Evolutionary conservation across 1,140 invertebrate genomes (phyloP).

Genomic region (Charaxes varanes): DNA sequence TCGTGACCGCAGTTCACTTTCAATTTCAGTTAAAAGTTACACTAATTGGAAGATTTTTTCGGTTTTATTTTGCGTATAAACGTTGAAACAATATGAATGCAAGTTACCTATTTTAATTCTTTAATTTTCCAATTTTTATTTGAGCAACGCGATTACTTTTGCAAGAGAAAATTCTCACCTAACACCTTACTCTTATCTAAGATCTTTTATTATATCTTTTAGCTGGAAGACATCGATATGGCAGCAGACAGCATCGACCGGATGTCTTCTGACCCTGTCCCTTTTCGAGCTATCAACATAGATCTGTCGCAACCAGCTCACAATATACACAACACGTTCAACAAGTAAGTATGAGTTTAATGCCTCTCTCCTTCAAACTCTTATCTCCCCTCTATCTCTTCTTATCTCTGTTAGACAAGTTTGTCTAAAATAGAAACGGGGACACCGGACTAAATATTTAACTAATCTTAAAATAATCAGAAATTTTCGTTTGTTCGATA

Average conservation of each 20-base stretch:
- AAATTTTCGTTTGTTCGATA: too few species aligned
- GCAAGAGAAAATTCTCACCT: background rate
- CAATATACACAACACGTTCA: conserved; percentile 68
- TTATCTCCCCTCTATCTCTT: too few species aligned
- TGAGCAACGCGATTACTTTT: too few species aligned
- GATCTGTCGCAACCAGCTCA: conserved; percentile 68
- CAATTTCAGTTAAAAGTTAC: conserved; percentile 13
- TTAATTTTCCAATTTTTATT: background rate
- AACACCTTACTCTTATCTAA: background rate
- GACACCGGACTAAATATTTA: too few species aligned
- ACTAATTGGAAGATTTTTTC: conserved; percentile 7
- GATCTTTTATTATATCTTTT: conserved; percentile 22
- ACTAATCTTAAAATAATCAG: too few species aligned
- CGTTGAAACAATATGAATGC: background rate
- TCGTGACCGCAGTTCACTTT: conserved; percentile 14
- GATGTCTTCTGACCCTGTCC: conserved; percentile 30
- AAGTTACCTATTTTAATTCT: background rate
- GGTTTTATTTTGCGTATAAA: background rate
- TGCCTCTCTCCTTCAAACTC: too few species aligned
- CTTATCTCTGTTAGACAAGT: too few species aligned
- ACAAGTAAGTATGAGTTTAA: conserved; percentile 39
- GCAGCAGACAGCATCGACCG: conserved; percentile 35
- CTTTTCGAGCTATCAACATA: conserved; percentile 65
- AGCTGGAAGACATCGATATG: conserved; percentile 55
- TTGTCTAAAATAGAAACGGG: too few species aligned